These are phyloP conservation scores for Manis crassicaudata DNA, from an alignment of 2,797 vertebrate genomes.

Conservation along the genomic window DNA sequence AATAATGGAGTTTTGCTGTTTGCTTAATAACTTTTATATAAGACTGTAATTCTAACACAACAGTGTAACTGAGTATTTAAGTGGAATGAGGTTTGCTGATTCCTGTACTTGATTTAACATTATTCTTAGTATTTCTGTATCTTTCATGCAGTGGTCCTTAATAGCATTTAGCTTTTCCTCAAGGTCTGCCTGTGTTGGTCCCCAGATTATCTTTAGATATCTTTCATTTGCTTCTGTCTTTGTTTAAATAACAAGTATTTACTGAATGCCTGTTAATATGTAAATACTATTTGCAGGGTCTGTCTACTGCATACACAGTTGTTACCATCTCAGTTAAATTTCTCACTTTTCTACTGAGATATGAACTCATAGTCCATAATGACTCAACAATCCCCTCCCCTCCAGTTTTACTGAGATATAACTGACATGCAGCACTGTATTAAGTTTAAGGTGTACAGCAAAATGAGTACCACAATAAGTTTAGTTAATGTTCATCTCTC, in stretches of 20 bases:
- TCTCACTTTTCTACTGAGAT: conserved; percentile 15
- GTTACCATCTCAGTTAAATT: neutral
- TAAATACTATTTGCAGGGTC: neutral
- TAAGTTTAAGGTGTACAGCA: neutral
- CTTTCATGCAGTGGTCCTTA: neutral
- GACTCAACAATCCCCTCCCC: neutral
- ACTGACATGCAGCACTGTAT: neutral
- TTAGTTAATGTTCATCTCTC: neutral
- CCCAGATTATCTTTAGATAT: neutral
- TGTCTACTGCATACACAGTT: neutral
- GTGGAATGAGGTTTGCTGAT: neutral
- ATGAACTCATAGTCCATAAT: neutral
- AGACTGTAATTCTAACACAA: neutral
- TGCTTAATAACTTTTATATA: conserved; percentile 28
- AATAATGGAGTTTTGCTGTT: conserved; percentile 34
- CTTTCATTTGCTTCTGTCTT: conserved; percentile 37
- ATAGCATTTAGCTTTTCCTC: neutral
- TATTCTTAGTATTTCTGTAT: neutral
- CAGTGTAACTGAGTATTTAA: neutral
- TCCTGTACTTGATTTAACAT: neutral
- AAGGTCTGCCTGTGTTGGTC: neutral
- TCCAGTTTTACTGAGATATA: neutral
- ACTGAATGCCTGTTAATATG: neutral
- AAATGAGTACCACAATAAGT: neutral
- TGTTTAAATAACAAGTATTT: neutral